These are phyloP conservation scores for Conus ventricosus DNA, from an alignment of 1,140 invertebrate genomes.

Conservation along the genomic window DNA sequence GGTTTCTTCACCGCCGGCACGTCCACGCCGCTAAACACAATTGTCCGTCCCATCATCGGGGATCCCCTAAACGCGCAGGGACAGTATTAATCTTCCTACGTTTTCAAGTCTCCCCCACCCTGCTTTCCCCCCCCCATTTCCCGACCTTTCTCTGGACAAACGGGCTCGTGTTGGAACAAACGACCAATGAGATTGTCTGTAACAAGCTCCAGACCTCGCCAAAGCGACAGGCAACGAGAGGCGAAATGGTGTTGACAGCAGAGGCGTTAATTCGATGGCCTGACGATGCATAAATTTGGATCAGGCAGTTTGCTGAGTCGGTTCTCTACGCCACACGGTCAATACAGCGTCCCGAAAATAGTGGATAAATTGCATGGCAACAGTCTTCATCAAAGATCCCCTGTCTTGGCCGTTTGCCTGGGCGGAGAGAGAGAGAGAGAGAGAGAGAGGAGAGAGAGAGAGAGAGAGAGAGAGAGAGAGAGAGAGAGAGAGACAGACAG, in stretches of 20 bases:
- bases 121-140: no score
- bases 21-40: not conserved
- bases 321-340: not conserved
- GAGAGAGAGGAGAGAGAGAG: no score
- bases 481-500: no score
- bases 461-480: no score
- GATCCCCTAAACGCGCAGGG: not conserved
- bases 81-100: not conserved
- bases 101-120: not conserved
- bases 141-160: not conserved
- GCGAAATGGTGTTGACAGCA: no score
- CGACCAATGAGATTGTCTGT: conserved; percentile 13
- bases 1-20: not conserved
- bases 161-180: conserved; percentile 17
- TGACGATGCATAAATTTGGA: not conserved
- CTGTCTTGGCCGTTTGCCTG: not conserved
- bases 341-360: not conserved
- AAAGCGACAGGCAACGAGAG: not conserved
- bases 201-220: not conserved
- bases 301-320: not conserved
- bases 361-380: not conserved
- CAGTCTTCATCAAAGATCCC: not conserved
- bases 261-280: not conserved
- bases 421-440: no score
- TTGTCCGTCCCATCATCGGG: not conserved